Base-by-base conservation (phyloP, 2,888 invertebrate species). In the Epinotia bilunana region DNA sequence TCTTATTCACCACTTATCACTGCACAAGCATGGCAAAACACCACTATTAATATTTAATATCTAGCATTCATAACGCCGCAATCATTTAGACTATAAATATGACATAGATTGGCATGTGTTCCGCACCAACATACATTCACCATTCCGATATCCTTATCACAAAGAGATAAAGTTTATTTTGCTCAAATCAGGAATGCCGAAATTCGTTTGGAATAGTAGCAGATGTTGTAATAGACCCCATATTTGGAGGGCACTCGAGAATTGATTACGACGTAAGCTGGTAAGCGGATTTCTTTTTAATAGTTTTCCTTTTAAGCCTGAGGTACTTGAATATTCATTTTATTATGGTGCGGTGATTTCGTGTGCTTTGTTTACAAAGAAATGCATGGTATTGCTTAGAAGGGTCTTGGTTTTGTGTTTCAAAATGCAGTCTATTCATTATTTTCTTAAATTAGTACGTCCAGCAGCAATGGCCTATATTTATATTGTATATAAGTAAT, bases 271-370 rank as follows among this genome's bases (percentile, higher is more conserved):
- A 81, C 78, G 82, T 88, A 80, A 86, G 84, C 87, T 86, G 86
- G 82, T 90, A 92, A 92, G 92, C 88, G 89, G 92, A 91, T 92
- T 91, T 88, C 86, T 88, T 88, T 90, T 88, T 90, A 90, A 91
- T 92, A 90, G 88, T 88, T 90, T 90, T 87, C 84, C 83, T 84
- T 83, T 74, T 72, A 70, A 74, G 60, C 53, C 43, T 23, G 61
- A 43, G 55, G 75, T 61, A 67, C 55, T 75, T 57, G 33, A 67
- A 71, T 71, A 74, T 64, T 74, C 53, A 65, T 74, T 57, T 53
- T 9, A 58, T 18, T 58, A 58, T 53, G 70, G 58, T 53, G 70
- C 43, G 39, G 58, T 70, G 63, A 49, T 60, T 70, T 33, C 11
- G 62, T 68, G 20, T 67, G 28, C 11, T 33, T n/a, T 33, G 60